Conservation (phyloP, 2,888 invertebrate genomes). For the Sylvicola cinctus region DNA sequence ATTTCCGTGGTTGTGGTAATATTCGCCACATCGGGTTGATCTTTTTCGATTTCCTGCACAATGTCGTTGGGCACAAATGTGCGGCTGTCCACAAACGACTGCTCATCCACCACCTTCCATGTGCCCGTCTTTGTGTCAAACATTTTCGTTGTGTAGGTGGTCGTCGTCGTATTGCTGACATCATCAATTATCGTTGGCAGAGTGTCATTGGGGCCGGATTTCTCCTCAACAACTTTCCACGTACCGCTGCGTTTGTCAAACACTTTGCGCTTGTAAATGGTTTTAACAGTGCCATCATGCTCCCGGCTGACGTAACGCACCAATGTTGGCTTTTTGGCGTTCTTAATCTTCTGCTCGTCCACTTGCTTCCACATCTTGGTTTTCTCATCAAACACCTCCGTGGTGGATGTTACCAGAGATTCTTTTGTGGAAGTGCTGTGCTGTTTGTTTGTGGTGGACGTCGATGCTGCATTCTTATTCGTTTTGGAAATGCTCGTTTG, state of each 20-base stretch:
- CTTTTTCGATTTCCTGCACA: slow-evolving; percentile 25
- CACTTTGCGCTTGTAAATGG: slow-evolving; percentile 25
- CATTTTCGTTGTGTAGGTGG: slow-evolving; percentile 25
- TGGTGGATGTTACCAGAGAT: no score
- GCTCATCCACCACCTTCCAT: slow-evolving; percentile 26
- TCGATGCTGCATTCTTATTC: no score
- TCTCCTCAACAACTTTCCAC: slow-evolving; percentile 30
- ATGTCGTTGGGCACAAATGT: slow-evolving; percentile 25
- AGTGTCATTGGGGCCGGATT: slow-evolving; percentile 26
- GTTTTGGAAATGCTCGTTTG: no score
- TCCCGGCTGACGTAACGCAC: slow-evolving; percentile 24
- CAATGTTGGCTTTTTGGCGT: slow-evolving; percentile 15
- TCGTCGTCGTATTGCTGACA: slow-evolving; percentile 25
- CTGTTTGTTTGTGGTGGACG: no score
- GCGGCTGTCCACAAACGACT: slow-evolving; percentile 23
- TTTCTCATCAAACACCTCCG: slow-evolving; percentile 22
- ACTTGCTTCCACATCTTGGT: slow-evolving; percentile 22
- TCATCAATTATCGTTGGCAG: slow-evolving; percentile 25
- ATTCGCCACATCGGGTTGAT: slow-evolving; percentile 26
- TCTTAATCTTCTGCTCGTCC: slow-evolving; percentile 14
- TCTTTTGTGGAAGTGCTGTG: no score
- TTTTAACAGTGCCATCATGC: slow-evolving; percentile 21
- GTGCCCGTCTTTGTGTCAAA: slow-evolving; percentile 24
- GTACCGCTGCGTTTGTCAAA: slow-evolving; percentile 22
- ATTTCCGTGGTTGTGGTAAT: slow-evolving; percentile 27